phyloP scores from a whole-genome alignment of 2,113 vertebrate genomes.

The Paracanthobrama guichenoti region DNA sequence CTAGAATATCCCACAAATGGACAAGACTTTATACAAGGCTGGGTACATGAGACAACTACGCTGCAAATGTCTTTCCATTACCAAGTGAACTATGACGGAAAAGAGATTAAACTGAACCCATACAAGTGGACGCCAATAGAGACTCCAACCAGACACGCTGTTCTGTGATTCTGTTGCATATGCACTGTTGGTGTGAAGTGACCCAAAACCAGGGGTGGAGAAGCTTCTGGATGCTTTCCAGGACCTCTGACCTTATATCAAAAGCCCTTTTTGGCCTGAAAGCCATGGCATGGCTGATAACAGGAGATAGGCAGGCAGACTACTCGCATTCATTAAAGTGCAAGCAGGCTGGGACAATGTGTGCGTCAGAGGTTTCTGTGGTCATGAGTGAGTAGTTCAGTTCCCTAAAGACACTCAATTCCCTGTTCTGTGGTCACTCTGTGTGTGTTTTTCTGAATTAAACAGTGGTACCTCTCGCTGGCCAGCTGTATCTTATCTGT shows the following conservation, averaged over 20 bases:
- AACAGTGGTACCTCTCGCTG: background rate
- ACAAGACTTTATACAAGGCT: conserved; percentile 17
- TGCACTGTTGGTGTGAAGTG: conserved; percentile 15
- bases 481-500: conserved; percentile 4
- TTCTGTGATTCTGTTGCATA: conserved; percentile 19
- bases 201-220: conserved; percentile 37
- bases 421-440: conserved; percentile 4
- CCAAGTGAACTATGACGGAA: conserved; percentile 14
- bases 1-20: background rate
- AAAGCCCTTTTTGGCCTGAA: conserved; percentile 20
- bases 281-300: conserved; percentile 37
- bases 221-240: conserved; percentile 14
- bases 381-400: conserved; percentile 16
- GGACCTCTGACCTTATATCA: conserved; percentile 44
- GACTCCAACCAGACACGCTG: conserved; percentile 24
- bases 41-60: conserved; percentile 48
- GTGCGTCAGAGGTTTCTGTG: conserved; percentile 11
- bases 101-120: conserved; percentile 1
- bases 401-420: background rate
- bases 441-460: conserved; percentile 16
- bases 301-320: conserved; percentile 1
- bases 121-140: background rate
- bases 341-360: background rate
- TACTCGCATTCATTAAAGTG: conserved; percentile 23
- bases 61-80: conserved; percentile 9